Base-by-base conservation (phyloP, 2,113 vertebrate species). In the Psephotus haematonotus region DNA sequence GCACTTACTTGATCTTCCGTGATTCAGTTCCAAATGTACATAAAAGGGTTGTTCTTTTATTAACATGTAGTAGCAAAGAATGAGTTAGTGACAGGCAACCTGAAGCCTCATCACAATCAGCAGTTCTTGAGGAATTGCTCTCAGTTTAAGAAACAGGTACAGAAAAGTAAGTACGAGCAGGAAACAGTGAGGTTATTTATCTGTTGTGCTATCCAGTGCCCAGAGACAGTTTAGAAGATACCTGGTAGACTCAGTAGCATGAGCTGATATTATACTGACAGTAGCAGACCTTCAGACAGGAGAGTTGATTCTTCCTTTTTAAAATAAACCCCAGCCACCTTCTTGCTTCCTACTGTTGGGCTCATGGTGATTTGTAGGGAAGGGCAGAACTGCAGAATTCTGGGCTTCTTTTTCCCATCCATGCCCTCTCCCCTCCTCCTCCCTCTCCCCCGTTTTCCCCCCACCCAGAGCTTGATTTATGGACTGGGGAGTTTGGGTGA, bases 401-500 rank as follows among this genome's bases (percentile, higher is more conserved):
- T 1, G 6, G 10, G 13, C 5, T 74, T 59, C 16, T 70, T 71
- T 50, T 65, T 59, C 13, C 4, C 7, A 4, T 50, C 12, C 28
- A 3, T 59, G 33, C 33, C 57, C 22, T 59, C 13, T 59, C 57
- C 33, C 13, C 20, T n/a, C 33, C 55, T 59, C 19, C 13, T 59
- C 20, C 33, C 20, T n/a, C 33, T 24, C 13, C 22, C 8, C 3
- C 55, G 4, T 59, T 55, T n/a, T 33, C 20, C 33, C 19, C 16
- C 16, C 14, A 33, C 20, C 9, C 2, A 10, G 0, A 46, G 64
- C 13, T 0, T 25, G 39, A 91, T 33, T 53, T 49, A n/a, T 1
- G 2, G 67, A 33, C 43, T 69, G 8, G 23, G 59, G 53, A 81
- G 12, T 31, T 70, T 83, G 23, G 33, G 13, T 57, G 55, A n/a